Evolutionary conservation across 2,797 vertebrate species (phyloP).

Genomic region (Hapalemur alaotrensis): DNA sequence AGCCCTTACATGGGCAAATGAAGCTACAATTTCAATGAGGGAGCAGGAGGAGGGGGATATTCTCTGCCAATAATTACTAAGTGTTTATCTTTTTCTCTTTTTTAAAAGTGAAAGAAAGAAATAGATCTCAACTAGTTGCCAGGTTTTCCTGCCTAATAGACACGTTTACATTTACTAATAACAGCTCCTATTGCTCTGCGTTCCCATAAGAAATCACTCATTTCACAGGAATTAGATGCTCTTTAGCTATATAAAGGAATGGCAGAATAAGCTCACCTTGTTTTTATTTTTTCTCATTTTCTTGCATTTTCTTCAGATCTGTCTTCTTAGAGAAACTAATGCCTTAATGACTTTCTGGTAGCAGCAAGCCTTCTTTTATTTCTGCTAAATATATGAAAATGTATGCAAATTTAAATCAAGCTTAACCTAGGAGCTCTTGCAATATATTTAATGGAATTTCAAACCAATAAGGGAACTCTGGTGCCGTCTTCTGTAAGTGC

Average conservation of each 20-base stretch:
- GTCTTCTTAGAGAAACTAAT: constrained; percentile 89
- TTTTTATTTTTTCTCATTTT: constrained; percentile 83
- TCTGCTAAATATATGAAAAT: constrained; percentile 99
- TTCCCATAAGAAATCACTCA: constrained; percentile 75
- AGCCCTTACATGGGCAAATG: constrained; percentile 45
- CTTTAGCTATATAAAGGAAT: constrained; percentile 70
- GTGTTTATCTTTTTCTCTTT: constrained; percentile 25
- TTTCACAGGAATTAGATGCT: constrained; percentile 65
- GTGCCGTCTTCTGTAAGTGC: constrained; percentile 89
- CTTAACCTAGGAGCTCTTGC: constrained; percentile 95
- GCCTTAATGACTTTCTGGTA: constrained; percentile 96
- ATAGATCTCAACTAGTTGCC: constrained; percentile 52
- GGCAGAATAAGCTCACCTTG: constrained; percentile 89
- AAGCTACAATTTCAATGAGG: constrained; percentile 53
- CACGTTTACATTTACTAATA: constrained; percentile 60
- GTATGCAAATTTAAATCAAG: constrained; percentile 99
- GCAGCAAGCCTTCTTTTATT: constrained; percentile 98
- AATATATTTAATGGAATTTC: constrained; percentile 99
- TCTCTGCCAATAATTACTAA: constrained; percentile 59
- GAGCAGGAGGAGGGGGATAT: background rate
- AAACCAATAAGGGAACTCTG: constrained; percentile 93
- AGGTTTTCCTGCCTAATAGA: constrained; percentile 40
- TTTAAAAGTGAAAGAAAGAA: constrained; percentile 48
- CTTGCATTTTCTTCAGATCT: constrained; percentile 86
- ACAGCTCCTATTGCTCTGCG: constrained; percentile 42